Conservation (phyloP, 2,113 vertebrate species). For the Alaudala cheleensis region DNA sequence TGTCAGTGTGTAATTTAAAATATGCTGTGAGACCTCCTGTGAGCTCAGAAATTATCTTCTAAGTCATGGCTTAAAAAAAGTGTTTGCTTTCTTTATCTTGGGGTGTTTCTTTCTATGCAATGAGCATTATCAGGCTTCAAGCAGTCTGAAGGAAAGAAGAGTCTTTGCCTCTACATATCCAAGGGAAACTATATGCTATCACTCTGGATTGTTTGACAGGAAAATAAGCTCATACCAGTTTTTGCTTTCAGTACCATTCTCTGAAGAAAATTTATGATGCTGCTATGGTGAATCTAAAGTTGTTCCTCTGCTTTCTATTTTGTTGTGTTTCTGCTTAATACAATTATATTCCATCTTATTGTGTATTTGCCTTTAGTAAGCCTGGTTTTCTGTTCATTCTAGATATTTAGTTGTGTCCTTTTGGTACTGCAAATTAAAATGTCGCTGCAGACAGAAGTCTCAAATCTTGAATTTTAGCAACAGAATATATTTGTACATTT, state of each 20-base stretch:
- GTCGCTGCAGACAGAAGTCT: background rate
- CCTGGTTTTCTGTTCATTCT: background rate
- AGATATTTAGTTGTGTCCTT: background rate
- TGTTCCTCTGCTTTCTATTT: background rate
- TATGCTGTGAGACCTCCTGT: background rate
- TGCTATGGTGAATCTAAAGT: background rate
- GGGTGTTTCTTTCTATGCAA: background rate
- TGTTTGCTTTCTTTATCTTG: background rate
- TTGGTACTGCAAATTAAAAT: constrained; percentile 7
- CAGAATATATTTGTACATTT: background rate
- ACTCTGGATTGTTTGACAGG: background rate
- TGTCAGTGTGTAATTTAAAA: background rate
- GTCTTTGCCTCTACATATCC: background rate
- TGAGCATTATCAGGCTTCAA: background rate
- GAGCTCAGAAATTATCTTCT: background rate
- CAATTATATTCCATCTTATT: background rate
- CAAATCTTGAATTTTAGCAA: background rate
- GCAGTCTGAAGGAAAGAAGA: background rate
- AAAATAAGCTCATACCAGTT: background rate
- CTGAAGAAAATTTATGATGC: background rate
- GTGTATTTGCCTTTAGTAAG: background rate
- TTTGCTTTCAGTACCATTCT: background rate
- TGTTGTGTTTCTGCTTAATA: background rate
- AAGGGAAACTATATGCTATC: background rate
- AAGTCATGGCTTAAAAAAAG: background rate